Base-by-base conservation (phyloP, 2,888 invertebrate species). In the Phrixothrix hirtus region DNA sequence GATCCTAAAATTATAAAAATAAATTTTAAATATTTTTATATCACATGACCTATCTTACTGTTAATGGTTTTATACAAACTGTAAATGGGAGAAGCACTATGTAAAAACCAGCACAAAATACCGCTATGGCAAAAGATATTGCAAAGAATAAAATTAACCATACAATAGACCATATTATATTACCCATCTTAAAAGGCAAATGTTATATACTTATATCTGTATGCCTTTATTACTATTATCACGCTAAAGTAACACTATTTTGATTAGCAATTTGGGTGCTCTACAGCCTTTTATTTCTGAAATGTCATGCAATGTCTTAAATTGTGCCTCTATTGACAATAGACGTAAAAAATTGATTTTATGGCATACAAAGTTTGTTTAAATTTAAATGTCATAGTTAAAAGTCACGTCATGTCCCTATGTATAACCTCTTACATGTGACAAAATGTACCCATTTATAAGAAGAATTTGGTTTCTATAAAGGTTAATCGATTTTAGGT, bases 131-230 rank as follows among this genome's bases (percentile, higher is more conserved):
- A 66, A 88, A 85, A 11, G 83, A 79, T 32, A 89, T 70, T 60
- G 88, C 80, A 64, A 88, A 81, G 45, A 89, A 78, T 56, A 89
- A 77, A 26, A 89, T 57, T 1, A 88, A 76, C 89, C 89, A 89
- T 60, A 89, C 74, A 43, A 89, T 73, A 39, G 84, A 83, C 75
- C 82, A 85, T 9, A 87, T 44, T 41, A 84, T 76, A 77, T 87
- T 87, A 45, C 79, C 83, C 86, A 86, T 83, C 71, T 77, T 76
- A 73, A 77, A 63, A 37, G 43, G 44, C 54, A 34, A 46, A 46
- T 15, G 2, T 1, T n/a, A n/a, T n/a, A n/a, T 9, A 37, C 15
- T 4, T 13, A 13, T 7, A 2, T 2, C 11, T 2, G 13, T 2
- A 15, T 13, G 4, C n/a, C 5, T 34, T n/a, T 5, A 9, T 1